Conservation (phyloP, 2,888 invertebrate species). For the Gymnosoma rotundatum region DNA sequence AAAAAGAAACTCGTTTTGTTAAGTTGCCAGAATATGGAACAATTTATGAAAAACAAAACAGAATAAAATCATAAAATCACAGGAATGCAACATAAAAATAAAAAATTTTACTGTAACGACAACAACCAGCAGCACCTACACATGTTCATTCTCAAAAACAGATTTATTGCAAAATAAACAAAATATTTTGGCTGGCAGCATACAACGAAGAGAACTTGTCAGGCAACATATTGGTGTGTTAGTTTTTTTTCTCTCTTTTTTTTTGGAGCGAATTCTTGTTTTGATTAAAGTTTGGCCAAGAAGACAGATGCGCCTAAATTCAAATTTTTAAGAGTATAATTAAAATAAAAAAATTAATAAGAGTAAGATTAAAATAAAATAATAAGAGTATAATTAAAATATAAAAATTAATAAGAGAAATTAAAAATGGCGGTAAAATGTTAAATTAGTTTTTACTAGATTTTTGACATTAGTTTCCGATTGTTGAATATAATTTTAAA, state of each 20-base stretch:
- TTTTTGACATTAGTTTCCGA: no score
- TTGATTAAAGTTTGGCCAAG: background rate
- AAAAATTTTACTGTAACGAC: background rate
- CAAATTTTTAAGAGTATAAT: no score
- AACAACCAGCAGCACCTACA: background rate
- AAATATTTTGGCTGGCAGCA: constrained; percentile 21
- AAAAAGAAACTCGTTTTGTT: constrained; percentile 6
- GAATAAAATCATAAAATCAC: background rate
- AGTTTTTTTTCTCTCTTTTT: background rate
- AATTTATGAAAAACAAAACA: constrained; percentile 16
- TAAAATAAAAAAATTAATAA: no score
- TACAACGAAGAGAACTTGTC: constrained; percentile 32
- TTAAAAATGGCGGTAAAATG: no score
- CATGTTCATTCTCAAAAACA: background rate
- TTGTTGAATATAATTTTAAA: no score
- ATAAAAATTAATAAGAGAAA: no score
- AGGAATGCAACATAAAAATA: constrained; percentile 19
- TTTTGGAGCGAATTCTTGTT: background rate
- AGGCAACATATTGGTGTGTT: constrained; percentile 29
- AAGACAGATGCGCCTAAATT: background rate
- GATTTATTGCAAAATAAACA: constrained; percentile 6
- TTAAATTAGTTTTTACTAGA: no score
- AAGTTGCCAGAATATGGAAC: constrained; percentile 12
- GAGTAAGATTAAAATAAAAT: no score
- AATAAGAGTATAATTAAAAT: no score